Evolutionary conservation across 2,888 invertebrate genomes (phyloP), one percentile per base, ranked within the genome.

Genomic region (Apodemia duryi): DNA sequence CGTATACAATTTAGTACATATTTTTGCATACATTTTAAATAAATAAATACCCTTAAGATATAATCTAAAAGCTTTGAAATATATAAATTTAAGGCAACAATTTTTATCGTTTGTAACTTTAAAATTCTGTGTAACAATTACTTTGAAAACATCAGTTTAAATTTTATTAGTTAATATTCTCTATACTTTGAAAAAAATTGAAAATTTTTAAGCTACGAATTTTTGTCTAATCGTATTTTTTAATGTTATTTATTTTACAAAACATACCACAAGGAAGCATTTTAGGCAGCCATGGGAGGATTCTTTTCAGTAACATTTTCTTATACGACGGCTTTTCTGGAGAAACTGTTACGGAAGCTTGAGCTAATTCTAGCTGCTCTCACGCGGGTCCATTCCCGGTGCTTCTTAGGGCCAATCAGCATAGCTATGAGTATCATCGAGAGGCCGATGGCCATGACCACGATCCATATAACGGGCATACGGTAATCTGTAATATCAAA

Each of bases 321-420:
- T 11, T 29, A 5, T 11, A 54, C 11, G 57, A 32, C 68, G 3
- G 68, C 68, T 62, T 74, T 70, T 67, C 74, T 81, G 13, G 70
- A 72, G 68, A 84, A 74, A 70, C 84, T 84, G 67, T 73, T 74
- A 13, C 57, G 57, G 57, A 57, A 57, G 29, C 57, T 57, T 32
- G 29, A 11, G 6, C 80, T 74, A 35, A 86, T 54, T 3, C 65
- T n/a, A 0, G 73, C 52, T 2, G 80, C 78, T 51, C 78, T 75
- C 0, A 64, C 13, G 64, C 69, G 70, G 0, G 83, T 80, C 84
- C 86, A 84, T n/a, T 76, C 67, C 2, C 88, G 77, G 73, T 80
- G 80, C 68, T 73, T 81, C 73, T 80, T 81, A 32, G 83, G 78
- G 0, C 76, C 71, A 11, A 82, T 52, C 2, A 79, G 66, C 1